Evolutionary conservation across 2,113 vertebrate genomes (phyloP).

Genomic region (Plectropomus leopardus): DNA sequence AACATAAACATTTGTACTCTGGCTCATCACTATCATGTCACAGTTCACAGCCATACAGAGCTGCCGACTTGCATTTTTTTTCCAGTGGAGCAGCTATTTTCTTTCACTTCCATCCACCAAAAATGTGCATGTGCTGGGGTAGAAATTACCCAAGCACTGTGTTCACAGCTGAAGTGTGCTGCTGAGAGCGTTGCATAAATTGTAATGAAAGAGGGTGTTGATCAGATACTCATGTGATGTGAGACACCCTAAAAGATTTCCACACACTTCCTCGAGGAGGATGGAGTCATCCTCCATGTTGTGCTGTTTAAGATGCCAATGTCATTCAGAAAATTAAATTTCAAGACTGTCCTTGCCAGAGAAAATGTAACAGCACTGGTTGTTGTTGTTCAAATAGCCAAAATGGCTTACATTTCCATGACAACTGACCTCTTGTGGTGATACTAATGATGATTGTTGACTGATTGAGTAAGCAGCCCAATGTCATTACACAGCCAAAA

Average conservation of each 20-base stretch:
- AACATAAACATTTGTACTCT: slow-evolving; percentile 2
- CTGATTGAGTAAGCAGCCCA: no score
- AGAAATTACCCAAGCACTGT: slow-evolving; percentile 36
- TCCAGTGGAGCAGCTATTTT: not conserved
- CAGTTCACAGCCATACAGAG: not conserved
- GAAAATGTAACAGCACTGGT: not conserved
- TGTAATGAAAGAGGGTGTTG: slow-evolving; percentile 15
- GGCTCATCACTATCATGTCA: not conserved
- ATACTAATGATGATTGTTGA: not conserved
- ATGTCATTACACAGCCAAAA: not conserved
- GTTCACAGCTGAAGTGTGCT: slow-evolving; percentile 22
- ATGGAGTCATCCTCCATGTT: not conserved
- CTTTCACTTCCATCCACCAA: not conserved
- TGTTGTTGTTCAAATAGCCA: not conserved
- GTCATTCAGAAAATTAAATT: not conserved
- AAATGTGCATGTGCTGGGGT: not conserved
- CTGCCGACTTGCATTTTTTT: not conserved
- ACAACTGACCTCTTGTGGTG: not conserved
- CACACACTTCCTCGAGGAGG: not conserved
- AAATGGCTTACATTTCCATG: not conserved
- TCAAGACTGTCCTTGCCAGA: not conserved
- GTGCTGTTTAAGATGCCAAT: not conserved
- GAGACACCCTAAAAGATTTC: not conserved
- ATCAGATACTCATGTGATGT: not conserved
- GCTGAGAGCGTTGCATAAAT: slow-evolving; percentile 21